Evolutionary conservation across 2,888 invertebrate genomes (phyloP), one percentile per base, ranked within the genome.

Genomic region (Eupithecia abbreviata): DNA sequence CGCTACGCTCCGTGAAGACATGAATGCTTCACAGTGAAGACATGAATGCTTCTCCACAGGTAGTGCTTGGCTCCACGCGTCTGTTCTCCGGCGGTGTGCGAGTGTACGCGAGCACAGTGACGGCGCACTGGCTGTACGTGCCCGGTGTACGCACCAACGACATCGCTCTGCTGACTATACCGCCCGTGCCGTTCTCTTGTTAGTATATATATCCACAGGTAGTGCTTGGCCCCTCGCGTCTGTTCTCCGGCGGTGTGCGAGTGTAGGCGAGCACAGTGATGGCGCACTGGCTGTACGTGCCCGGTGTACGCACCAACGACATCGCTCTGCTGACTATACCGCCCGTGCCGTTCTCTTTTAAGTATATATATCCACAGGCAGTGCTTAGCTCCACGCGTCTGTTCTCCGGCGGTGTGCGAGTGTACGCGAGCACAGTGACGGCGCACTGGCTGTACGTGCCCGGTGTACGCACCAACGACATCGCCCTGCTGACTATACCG

Each of bases 21-120:
- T 30, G 30, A 30, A 30, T 30, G 30, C 30, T 30, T 30, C 30
- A 4, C 3, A 18, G 30, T 62, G 15, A 15, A 51, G 51, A 51
- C 51, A 51, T 51, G 13, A 51, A 51, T 30, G 30, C 30, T 30
- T 30, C 30, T 30, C 30, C 5, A 5, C n/a, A 84, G 78, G 87
- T 87, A 15, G 86, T 88, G 2, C 77, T 89, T 10, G 91, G 89
- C 6, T 85, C 86, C 10, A 58, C 74, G 3, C 51, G 67, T 0
- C 81, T 90, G 66, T 90, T 89, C 85, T 79, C 76, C 0, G 88
- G 88, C 5, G 88, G 87, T 4, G 81, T 79, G 67, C 82, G 88
- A 5, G 82, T 87, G 74, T 79, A 71, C 74, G 87, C 87, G 65
- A 77, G 72, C 67, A 72, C 75, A 51, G 71, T 85, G 7, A 49